Evolutionary conservation across 2,113 vertebrate genomes (phyloP).

Genomic region (Vidua macroura): DNA sequence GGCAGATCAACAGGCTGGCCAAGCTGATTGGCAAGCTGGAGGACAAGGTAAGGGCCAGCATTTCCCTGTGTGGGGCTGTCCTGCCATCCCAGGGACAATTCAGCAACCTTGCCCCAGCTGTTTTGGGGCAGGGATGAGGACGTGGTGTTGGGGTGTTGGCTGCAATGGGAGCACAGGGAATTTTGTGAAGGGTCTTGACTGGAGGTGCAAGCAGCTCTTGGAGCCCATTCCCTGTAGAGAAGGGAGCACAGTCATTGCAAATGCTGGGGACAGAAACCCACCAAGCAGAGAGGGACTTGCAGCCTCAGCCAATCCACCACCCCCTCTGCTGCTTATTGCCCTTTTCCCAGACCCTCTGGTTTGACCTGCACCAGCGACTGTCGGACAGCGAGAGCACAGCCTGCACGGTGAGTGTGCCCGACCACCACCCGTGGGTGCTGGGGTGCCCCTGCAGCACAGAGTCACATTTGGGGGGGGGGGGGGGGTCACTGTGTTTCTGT

Average conservation of each 20-base stretch:
- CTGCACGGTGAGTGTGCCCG: conserved; percentile 78
- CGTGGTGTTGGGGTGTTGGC: rapidly evolving
- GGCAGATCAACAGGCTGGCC: conserved; percentile 90
- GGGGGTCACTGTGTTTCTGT: rapidly evolving
- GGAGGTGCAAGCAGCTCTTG: rapidly evolving
- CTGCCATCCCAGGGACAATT: neutral
- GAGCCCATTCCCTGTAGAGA: neutral
- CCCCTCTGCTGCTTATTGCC: neutral
- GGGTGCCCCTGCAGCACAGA: neutral
- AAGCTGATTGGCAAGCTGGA: conserved; percentile 92
- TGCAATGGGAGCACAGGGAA: neutral
- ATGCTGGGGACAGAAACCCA: neutral
- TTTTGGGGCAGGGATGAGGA: neutral
- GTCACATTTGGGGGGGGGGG: rapidly evolving
- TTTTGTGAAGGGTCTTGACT: neutral
- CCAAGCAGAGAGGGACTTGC: rapidly evolving
- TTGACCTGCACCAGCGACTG: conserved; percentile 95
- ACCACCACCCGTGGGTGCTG: rapidly evolving
- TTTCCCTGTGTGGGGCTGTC: rapidly evolving
- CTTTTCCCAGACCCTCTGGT: conserved; percentile 87
- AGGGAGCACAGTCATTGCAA: neutral
- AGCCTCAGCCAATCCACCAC: neutral
- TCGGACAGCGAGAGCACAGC: conserved; percentile 86
- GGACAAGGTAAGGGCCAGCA: conserved; percentile 81
- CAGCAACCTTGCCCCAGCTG: neutral